Percentiles rank a stretch among this genome's conserved stretches.
These are phyloP conservation scores for Drosophila athabasca DNA, from an alignment of 1,140 invertebrate species.

Conservation along the genomic window DNA sequence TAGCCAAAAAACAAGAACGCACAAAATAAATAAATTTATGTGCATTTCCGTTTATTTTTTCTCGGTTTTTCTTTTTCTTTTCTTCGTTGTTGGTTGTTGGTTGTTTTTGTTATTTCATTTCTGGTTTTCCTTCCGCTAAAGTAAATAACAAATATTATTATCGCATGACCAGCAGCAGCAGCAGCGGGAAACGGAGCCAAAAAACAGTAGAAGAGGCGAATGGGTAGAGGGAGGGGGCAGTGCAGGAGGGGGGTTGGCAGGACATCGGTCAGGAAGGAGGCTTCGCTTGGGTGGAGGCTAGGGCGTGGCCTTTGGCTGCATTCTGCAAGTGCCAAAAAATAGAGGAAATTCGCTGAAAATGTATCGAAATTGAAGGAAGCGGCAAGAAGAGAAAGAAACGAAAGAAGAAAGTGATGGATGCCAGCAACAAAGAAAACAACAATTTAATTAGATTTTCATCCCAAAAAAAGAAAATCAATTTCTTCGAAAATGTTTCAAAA, in stretches of 20 bases:
- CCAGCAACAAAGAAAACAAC: conserved; percentile 9
- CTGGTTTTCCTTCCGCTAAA: conserved; percentile 78
- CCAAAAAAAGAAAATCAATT: too few relatives aligned
- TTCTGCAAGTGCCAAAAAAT: conserved; percentile 38
- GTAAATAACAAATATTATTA: conserved; percentile 84
- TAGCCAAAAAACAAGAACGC: conserved; percentile 13
- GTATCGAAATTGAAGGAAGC: not conserved
- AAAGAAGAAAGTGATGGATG: conserved; percentile 5
- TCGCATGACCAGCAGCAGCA: conserved; percentile 63
- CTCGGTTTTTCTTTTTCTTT: conserved; percentile 21
- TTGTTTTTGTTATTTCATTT: conserved; percentile 24
- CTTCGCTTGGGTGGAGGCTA: not conserved
- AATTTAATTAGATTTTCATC: not conserved
- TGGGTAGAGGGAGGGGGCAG: not conserved
- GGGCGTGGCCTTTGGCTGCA: conserved; percentile 27
- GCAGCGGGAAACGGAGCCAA: conserved; percentile 23
- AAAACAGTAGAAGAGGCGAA: conserved; percentile 23
- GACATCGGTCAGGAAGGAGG: conserved; percentile 9
- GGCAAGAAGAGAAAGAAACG: not conserved
- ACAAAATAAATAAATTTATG: conserved; percentile 81
- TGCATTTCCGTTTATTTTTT: conserved; percentile 78
- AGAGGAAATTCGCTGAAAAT: conserved; percentile 18
- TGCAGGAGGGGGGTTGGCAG: not conserved
- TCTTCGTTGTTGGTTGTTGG: conserved; percentile 21
- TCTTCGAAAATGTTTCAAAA: too few relatives aligned